Evolutionary conservation across 2,888 invertebrate species (phyloP).

Genomic region (Agriopis leucophaearia): DNA sequence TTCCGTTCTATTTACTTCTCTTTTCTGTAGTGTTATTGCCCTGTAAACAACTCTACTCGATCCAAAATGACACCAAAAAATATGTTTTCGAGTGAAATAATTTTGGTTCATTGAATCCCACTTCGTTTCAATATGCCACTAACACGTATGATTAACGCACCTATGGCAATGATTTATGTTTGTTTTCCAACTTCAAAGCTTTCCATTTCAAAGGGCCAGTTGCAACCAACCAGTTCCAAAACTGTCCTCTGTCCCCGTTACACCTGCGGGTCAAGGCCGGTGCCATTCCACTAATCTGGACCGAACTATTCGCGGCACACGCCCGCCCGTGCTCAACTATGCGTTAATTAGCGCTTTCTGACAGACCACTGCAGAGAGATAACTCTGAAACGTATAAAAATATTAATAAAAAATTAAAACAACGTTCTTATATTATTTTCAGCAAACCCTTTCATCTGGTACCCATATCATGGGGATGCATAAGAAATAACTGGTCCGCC

Average conservation of each 20-base stretch:
- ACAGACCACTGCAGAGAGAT: constrained; percentile 2
- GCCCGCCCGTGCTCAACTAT: constrained; percentile 35
- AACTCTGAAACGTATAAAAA: too few relatives aligned
- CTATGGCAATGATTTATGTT: constrained; percentile 4
- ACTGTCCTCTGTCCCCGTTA: constrained; percentile 29
- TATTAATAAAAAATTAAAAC: too few relatives aligned
- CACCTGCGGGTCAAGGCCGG: constrained; percentile 44
- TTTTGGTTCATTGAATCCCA: not conserved
- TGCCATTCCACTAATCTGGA: constrained; percentile 44
- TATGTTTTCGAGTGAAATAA: too few relatives aligned
- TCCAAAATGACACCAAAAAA: too few relatives aligned
- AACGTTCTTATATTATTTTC: too few relatives aligned
- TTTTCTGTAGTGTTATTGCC: too few relatives aligned
- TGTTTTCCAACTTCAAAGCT: constrained; percentile 6
- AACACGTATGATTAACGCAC: too few relatives aligned
- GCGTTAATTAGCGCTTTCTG: constrained; percentile 37
- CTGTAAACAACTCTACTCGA: too few relatives aligned
- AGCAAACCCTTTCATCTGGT: too few relatives aligned
- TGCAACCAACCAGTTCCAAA: constrained; percentile 21
- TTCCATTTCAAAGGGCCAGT: constrained; percentile 16
- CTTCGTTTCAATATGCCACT: not conserved
- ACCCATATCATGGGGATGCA: too few relatives aligned
- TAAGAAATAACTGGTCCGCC: too few relatives aligned
- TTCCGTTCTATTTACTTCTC: too few relatives aligned
- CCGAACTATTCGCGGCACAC: constrained; percentile 40